Evolutionary conservation across 2,113 vertebrate genomes (phyloP).

Genomic region (Malurus elegans): DNA sequence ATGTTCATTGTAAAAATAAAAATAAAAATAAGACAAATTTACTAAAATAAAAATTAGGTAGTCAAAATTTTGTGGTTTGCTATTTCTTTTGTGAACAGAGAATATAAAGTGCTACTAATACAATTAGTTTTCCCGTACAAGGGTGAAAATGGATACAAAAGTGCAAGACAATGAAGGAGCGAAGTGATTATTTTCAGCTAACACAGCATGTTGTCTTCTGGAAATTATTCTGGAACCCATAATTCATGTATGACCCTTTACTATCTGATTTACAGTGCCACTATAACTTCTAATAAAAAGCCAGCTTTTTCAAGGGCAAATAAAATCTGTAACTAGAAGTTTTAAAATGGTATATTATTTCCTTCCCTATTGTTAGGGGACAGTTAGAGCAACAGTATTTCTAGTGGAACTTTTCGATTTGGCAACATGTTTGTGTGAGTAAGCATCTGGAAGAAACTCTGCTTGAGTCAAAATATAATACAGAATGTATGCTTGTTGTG

Average conservation of each 20-base stretch:
- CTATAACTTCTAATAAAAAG: not conserved
- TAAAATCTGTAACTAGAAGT: not conserved
- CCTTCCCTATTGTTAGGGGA: not conserved
- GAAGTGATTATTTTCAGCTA: not conserved
- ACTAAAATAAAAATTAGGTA: not conserved
- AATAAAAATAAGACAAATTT: not conserved
- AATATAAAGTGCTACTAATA: not conserved
- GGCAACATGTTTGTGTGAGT: not conserved
- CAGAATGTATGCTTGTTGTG: not conserved
- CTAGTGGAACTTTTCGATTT: not conserved
- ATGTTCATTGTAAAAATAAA: not conserved
- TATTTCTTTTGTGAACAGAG: not conserved
- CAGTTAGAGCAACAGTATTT: not conserved
- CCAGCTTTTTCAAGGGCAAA: not conserved
- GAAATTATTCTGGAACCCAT: slow-evolving; percentile 11
- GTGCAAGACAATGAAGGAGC: not conserved
- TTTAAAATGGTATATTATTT: not conserved
- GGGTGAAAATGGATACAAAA: not conserved
- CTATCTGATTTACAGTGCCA: not conserved
- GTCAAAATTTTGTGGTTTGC: not conserved
- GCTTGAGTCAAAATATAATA: not conserved
- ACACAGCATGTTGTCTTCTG: not conserved
- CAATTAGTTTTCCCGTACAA: not conserved
- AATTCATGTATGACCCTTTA: not conserved
- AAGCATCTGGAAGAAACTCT: not conserved